Base-by-base conservation (phyloP, 2,113 vertebrate genomes). In the Leucopsar rothschildi region DNA sequence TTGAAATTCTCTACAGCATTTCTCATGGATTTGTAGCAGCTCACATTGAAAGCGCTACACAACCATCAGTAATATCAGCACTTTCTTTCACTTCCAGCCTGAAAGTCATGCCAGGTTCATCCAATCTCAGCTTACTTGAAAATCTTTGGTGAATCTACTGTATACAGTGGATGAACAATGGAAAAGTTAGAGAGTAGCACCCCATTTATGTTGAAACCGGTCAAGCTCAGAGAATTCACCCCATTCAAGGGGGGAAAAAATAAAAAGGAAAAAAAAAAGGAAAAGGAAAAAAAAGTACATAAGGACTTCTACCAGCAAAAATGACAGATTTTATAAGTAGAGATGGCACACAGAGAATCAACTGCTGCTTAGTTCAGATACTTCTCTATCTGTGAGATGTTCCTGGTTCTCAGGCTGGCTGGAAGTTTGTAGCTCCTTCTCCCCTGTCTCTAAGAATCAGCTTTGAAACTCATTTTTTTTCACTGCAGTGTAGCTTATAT, bases 1-100 rank as follows among this genome's bases (percentile, higher is more conserved):
- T 76, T 95, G 56, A 95, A 96, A 89, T 29, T 88, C 37, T 81
- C 31, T 68, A 27, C 13, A 68, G 71, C 45, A 57, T 27, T 94
- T 94, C 59, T 89, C 37, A 75, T 47, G 52, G 65, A 80, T 80
- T 80, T 61, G 65, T 49, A 84, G 71, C 39, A 72, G 29, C 18
- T 77, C 39, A 82, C 29, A 57, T 7, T 40, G 75, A 77, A 86
- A 80, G 10, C 28, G 33, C 56, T 72, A 40, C 47, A 59, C 33
- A 92, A 89, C 80, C n/a, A 49, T 78, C 70, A 57, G 53, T 88
- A 88, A 69, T 40, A 82, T 33, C 45, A 56, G 11, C 24, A 47
- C 33, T 50, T 83, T 49, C 57, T 81, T 85, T 83, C 33, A n/a
- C 14, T 91, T 79, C 15, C 50, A 92, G n/a, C 27, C 45, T 52